Evolutionary conservation across 2,888 invertebrate genomes (phyloP).

Genomic region (Drosophila neotestacea): DNA sequence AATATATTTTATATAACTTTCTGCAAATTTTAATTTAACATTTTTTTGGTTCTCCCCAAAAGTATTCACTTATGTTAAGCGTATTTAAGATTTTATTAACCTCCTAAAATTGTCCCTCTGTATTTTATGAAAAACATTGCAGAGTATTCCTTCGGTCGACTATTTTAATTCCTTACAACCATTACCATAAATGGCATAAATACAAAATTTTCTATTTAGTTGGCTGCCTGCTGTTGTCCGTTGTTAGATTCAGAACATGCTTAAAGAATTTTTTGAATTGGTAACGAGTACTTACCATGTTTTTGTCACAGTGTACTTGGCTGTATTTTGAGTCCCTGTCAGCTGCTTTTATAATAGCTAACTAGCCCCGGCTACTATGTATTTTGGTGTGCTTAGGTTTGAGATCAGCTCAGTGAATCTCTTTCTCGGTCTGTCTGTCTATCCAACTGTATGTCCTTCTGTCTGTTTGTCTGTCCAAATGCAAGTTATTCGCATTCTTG

Average conservation of each 20-base stretch:
- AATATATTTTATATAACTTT: too few relatives aligned
- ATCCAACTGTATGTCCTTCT: constrained; percentile 37
- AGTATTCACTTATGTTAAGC: too few relatives aligned
- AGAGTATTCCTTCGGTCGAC: constrained; percentile 14
- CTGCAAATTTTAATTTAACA: too few relatives aligned
- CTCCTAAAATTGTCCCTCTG: neutral
- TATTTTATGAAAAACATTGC: too few relatives aligned
- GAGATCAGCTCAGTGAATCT: constrained; percentile 55
- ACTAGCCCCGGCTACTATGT: constrained; percentile 55
- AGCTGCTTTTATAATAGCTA: constrained; percentile 49
- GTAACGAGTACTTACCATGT: constrained; percentile 16
- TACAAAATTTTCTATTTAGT: constrained; percentile 44
- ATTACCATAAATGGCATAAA: constrained; percentile 35
- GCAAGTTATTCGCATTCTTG: constrained; percentile 76
- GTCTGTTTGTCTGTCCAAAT: constrained; percentile 51
- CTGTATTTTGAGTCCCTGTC: constrained; percentile 23
- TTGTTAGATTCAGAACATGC: constrained; percentile 41
- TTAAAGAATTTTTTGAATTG: constrained; percentile 25
- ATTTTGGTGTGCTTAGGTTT: constrained; percentile 56
- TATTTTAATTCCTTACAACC: neutral
- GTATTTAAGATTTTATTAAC: neutral
- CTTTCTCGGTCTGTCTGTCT: constrained; percentile 7
- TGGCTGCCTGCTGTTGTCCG: constrained; percentile 26
- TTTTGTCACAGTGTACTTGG: constrained; percentile 50
- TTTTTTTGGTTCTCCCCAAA: too few relatives aligned